Evolutionary conservation across 2,113 vertebrate genomes (phyloP).

Genomic region (Callithrix jacchus): DNA sequence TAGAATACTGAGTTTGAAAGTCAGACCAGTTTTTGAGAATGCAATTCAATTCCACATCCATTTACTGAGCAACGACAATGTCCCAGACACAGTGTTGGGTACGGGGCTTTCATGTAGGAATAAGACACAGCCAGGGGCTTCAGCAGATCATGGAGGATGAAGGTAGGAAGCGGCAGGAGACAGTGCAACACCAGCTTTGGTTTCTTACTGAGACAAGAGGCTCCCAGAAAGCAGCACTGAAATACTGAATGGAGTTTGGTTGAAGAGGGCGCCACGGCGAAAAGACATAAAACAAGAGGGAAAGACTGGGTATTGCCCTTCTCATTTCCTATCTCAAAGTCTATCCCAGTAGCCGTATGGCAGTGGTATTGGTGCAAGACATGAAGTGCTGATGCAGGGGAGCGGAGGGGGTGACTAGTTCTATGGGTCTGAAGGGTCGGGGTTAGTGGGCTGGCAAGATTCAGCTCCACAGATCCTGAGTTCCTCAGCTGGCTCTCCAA

Average conservation of each 20-base stretch:
- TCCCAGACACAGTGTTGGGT: neutral
- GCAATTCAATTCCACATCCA: neutral
- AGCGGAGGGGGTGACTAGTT: neutral
- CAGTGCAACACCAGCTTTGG: fast-evolving
- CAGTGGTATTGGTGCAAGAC: neutral
- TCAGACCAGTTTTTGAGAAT: neutral
- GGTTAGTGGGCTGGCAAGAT: fast-evolving
- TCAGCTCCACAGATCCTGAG: neutral
- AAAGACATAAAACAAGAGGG: neutral
- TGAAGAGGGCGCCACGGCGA: neutral
- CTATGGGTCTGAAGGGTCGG: fast-evolving
- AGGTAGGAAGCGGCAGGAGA: neutral
- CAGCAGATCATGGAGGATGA: neutral
- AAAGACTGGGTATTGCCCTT: neutral
- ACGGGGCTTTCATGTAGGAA: neutral
- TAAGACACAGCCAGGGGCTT: neutral
- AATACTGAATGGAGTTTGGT: neutral
- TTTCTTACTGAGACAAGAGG: neutral
- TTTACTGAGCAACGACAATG: neutral
- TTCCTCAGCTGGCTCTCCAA: neutral
- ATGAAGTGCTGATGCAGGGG: neutral
- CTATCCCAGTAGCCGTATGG: fast-evolving
- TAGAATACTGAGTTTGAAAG: neutral
- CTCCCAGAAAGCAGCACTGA: neutral
- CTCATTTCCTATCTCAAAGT: neutral